Evolutionary conservation across 2,113 vertebrate species (phyloP), one percentile per base, ranked within the genome.

Genomic region (Pluvianellus socialis): DNA sequence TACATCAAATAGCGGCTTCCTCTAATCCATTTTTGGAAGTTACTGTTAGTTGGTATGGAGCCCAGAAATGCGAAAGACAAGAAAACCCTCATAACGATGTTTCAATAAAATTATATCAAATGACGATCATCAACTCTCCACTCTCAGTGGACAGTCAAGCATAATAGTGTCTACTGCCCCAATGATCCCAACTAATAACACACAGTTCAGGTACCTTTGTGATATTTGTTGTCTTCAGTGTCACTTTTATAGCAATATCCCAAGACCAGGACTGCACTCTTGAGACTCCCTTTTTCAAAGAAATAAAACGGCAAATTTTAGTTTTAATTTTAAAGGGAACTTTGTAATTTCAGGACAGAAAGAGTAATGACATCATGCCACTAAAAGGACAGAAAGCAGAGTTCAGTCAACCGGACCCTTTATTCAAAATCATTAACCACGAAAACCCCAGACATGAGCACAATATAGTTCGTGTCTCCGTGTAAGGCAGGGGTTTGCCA

Each of bases 211-310:
- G 95, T 99, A 99, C 99, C 98, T 94, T 95, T 97, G 49, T 97
- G 97, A 18, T 76, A 92, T 73, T 97, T 98, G 71, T 92, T 94
- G 50, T 96, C 98, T 90, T 98, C 97, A 0, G 91, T 83, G 62
- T 97, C 88, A 76, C 76, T 88, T 94, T 97, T 98, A 68, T 87
- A 94, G 76, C 95, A 97, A 76, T 99, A 98, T 12, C 99, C 99
- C 98, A 99, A 96, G 94, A 99, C 97, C 95, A 99, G 96, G 82
- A 99, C 97, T 14, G 97, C 98, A 14, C 98, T 99, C 97, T 98
- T 99, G 96, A 98, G 98, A 93, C 92, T 98, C 76, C 98, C 98
- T 91, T 98, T 98, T 96, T 91, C 96, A 99, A 96, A 96, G 96
- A 94, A 92, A 96, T 55, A 90, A 96, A 74, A 63, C 24, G 2